These are phyloP conservation scores for Camponotus floridanus DNA, from an alignment of 1,140 invertebrate species.

Conservation along the genomic window DNA sequence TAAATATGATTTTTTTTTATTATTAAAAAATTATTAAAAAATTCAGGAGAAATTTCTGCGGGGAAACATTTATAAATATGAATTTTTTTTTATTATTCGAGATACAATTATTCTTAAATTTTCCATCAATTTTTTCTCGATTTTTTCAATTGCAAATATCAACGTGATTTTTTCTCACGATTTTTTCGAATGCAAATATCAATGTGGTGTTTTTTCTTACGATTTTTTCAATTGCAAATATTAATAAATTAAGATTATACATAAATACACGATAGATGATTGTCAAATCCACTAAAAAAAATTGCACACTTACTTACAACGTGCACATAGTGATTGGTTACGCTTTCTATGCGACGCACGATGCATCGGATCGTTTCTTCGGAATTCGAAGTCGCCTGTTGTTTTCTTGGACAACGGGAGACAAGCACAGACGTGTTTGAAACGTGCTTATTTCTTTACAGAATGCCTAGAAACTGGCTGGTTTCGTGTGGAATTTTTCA, in stretches of 20 bases:
- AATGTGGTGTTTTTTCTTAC: no score
- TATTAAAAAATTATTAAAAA: not conserved
- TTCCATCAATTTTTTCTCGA: not conserved
- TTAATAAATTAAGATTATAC: no score
- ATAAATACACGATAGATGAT: no score
- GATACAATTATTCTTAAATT: not conserved
- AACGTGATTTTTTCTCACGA: not conserved
- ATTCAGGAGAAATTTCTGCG: not conserved
- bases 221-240: no score
- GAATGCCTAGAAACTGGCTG: constrained; percentile 45
- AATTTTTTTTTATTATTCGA: not conserved
- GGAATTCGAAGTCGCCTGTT: not conserved
- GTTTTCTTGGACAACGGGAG: constrained; percentile 19
- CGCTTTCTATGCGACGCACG: constrained; percentile 47
- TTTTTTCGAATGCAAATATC: no score
- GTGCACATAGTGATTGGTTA: not conserved
- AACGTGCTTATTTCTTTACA: constrained; percentile 27
- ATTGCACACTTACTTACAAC: constrained; percentile 8
- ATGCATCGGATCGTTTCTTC: constrained; percentile 9
- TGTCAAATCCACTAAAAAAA: constrained; percentile 11
- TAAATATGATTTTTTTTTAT: not conserved
- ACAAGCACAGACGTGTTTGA: constrained; percentile 26
- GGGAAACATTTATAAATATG: not conserved
- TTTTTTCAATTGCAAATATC: not conserved
- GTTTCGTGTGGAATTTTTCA: constrained; percentile 65